phyloP scores from a whole-genome alignment of 2,888 invertebrate genomes.

The Pristionchus fissidentatus region DNA sequence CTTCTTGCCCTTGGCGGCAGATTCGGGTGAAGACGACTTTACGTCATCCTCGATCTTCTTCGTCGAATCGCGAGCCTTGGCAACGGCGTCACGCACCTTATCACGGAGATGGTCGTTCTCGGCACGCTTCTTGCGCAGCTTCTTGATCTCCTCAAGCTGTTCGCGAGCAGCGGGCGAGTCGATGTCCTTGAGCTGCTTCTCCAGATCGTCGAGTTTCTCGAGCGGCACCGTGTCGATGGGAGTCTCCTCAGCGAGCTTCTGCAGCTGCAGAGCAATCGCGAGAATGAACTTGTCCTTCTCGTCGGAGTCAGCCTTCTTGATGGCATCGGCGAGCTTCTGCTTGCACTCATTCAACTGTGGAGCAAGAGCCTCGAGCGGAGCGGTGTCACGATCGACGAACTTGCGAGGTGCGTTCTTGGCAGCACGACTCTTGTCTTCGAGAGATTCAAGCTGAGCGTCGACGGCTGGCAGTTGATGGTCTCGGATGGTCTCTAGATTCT shows the following conservation, averaged over 20 bases:
- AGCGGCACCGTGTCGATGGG: conserved; percentile 2
- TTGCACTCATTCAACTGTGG: not conserved
- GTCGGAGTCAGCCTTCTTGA: conserved; percentile 31
- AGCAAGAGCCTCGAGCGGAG: not conserved
- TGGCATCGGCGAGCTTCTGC: conserved; percentile 36
- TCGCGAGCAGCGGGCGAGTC: conserved; percentile 49
- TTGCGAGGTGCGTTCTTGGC: conserved; percentile 45
- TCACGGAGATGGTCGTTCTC: conserved; percentile 35
- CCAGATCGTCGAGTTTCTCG: conserved; percentile 50
- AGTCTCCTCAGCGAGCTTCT: conserved; percentile 28
- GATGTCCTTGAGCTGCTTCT: conserved; percentile 53
- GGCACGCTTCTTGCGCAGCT: conserved; percentile 49
- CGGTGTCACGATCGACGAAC: conserved; percentile 31
- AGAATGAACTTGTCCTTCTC: conserved; percentile 47
- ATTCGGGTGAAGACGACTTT: conserved; percentile 9
- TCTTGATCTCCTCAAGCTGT: conserved; percentile 51
- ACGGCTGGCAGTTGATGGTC: conserved; percentile 42
- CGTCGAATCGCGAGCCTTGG: conserved; percentile 20
- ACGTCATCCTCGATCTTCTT: conserved; percentile 38
- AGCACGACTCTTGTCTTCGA: conserved; percentile 37
- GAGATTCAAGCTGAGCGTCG: conserved; percentile 17
- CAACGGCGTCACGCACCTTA: conserved; percentile 23
- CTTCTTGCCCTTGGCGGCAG: conserved; percentile 47
- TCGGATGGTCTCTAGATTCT: conserved; percentile 34
- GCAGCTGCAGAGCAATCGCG: conserved; percentile 35